A percentile compares a stretch with the other conserved stretches of the same genome.
Conservation (phyloP, 2,797 vertebrate species). For the Mormyrus proboscirostris region DNA sequence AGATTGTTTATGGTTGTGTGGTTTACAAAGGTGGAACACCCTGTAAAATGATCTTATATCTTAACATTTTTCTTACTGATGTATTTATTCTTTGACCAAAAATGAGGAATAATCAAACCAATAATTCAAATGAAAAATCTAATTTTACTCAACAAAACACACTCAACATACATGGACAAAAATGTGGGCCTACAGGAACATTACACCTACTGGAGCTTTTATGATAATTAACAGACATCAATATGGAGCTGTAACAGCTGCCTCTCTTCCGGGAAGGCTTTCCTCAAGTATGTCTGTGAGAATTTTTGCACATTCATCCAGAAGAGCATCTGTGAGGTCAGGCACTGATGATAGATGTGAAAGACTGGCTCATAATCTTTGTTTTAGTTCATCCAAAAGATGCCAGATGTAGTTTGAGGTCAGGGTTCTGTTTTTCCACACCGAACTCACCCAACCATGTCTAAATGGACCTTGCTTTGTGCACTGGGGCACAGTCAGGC, state of each 20-base stretch:
- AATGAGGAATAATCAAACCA: not conserved
- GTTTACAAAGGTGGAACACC: no score
- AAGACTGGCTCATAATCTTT: not conserved
- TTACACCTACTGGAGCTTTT: not conserved
- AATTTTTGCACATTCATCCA: not conserved
- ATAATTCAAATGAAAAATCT: not conserved
- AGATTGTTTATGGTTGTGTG: no score
- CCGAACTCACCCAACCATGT: not conserved
- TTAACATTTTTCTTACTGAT: not conserved
- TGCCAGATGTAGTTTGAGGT: not conserved
- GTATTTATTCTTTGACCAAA: not conserved
- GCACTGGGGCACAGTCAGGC: no score
- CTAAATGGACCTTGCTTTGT: no score
- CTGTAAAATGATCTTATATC: not conserved
- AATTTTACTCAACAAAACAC: not conserved
- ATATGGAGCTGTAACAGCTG: not conserved
- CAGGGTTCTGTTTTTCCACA: not conserved
- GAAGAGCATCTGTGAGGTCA: not conserved
- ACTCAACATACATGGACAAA: not conserved
- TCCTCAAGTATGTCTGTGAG: not conserved
- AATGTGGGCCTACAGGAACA: not conserved
- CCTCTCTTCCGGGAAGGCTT: not conserved
- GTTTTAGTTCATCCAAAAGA: not conserved
- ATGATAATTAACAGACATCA: not conserved
- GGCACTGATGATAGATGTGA: not conserved